A percentile compares a stretch with the other conserved stretches of the same genome.
Conservation (phyloP, 2,797 vertebrate genomes). For the Rhynchonycteris naso region DNA sequence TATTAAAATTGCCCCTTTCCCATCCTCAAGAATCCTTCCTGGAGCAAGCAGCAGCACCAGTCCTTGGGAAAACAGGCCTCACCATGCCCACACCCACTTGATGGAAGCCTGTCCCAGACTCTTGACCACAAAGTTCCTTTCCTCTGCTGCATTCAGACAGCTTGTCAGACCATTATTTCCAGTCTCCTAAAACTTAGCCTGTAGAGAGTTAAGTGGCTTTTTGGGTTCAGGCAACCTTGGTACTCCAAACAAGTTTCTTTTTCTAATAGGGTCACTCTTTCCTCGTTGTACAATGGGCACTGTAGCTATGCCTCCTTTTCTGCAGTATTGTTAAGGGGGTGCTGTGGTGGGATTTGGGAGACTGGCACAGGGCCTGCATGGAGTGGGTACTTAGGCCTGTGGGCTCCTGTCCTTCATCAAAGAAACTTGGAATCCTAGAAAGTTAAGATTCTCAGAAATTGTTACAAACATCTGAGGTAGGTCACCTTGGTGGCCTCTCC, state of each 20-base stretch:
- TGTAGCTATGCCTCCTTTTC: not conserved
- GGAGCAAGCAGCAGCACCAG: slow-evolving; percentile 26
- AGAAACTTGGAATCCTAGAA: slow-evolving; percentile 44
- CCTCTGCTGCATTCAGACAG: not conserved
- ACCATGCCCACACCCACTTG: not conserved
- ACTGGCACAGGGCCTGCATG: not conserved
- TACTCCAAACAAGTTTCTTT: slow-evolving; percentile 43
- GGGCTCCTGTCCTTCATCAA: slow-evolving; percentile 22
- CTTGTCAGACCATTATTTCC: not conserved
- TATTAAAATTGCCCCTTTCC: slow-evolving; percentile 48
- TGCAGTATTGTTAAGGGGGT: not conserved
- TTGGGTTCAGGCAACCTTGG: slow-evolving; percentile 5
- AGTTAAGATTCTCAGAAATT: slow-evolving; percentile 22
- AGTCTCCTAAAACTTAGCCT: slow-evolving; percentile 24
- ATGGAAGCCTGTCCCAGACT: not conserved
- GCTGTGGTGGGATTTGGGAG: slow-evolving; percentile 8
- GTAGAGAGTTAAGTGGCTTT: not conserved
- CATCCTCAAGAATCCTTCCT: not conserved
- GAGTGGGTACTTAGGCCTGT: not conserved
- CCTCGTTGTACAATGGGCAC: not conserved
- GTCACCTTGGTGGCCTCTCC: not conserved
- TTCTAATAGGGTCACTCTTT: slow-evolving; percentile 37
- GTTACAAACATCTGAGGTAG: slow-evolving; percentile 15
- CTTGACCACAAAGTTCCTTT: slow-evolving; percentile 22
- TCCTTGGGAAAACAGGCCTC: slow-evolving; percentile 36